Base-by-base conservation (phyloP, 2,797 vertebrate species). In the Philypnodon macrostomus region DNA sequence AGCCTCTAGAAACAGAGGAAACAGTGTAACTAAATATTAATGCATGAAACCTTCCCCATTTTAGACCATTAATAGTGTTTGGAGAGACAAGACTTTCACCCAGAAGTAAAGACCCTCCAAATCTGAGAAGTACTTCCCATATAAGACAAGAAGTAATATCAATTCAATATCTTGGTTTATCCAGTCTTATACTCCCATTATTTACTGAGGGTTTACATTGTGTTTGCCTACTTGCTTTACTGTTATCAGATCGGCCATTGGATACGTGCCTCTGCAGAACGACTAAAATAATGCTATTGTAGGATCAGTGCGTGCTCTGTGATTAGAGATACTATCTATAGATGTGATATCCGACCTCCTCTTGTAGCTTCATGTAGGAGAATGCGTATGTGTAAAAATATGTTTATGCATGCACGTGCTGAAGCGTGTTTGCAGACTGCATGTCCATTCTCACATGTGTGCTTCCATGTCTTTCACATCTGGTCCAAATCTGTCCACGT, bases 401-500 rank as follows among this genome's bases (percentile, higher is more conserved):
- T 56, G 18, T 36, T 39, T n/a, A n/a, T 53, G 44, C 62, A 55
- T 60, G 37, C 56, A 47, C 63, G 63, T 45, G 46, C 60, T 70
- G 45, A 45, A 57, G 29, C 40, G 47, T 61, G 47, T 59, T 63
- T 73, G 55, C 64, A 61, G 6, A 40, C 21, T 9, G 4, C 65
- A 49, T 12, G 42, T 69, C 51, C 32, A 6, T 29, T 63, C 44
- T 45, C 56, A 44, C 31, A 36, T 47, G 44, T 45, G 68, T 30
- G 37, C 61, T 52, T 36, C 32, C 47, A 5, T 11, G 5, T 64
- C 30, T 69, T 74, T 77, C 81, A 87, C 87, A 90, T 90, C 88
- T 91, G 88, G 83, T 86, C 80, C 83, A 84, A 88, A 88, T 90
- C 84, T 85, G 84, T 83, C 81, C 68, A 8, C 64, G 82, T 85